Percentiles rank a stretch among this genome's conserved stretches.
These are phyloP conservation scores for Synanthedon andrenaeformis DNA, from an alignment of 2,888 invertebrate genomes.

Conservation along the genomic window DNA sequence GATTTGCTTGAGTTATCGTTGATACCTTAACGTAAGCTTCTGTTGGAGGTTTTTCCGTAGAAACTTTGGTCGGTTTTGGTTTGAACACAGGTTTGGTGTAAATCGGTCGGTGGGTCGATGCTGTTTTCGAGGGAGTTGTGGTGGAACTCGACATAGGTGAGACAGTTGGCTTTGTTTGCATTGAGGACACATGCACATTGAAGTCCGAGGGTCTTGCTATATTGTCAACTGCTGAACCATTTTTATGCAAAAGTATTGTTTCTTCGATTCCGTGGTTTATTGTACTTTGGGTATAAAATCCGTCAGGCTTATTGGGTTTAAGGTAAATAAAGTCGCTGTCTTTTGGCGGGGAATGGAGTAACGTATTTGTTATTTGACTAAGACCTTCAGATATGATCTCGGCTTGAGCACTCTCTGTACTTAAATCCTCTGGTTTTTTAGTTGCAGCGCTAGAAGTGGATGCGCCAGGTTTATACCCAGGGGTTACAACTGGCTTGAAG, in stretches of 20 bases:
- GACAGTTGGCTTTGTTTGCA: conserved; percentile 60
- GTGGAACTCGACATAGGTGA: conserved; percentile 37
- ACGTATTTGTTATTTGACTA: conserved; percentile 66
- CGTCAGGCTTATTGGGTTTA: conserved; percentile 38
- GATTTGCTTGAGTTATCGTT: conserved; percentile 61
- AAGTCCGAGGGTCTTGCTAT: conserved; percentile 64
- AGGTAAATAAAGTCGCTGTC: conserved; percentile 43
- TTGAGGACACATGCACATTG: conserved; percentile 54
- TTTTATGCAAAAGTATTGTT: conserved; percentile 70
- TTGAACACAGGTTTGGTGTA: conserved; percentile 66
- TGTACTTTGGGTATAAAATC: conserved; percentile 61
- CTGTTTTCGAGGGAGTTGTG: conserved; percentile 32
- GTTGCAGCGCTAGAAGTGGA: conserved; percentile 20
- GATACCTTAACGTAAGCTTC: conserved; percentile 71
- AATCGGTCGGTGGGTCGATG: conserved; percentile 52
- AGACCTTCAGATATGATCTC: conserved; percentile 71
- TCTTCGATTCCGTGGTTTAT: conserved; percentile 74
- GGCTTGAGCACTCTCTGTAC: conserved; percentile 41
- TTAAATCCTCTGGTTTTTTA: conserved; percentile 27
- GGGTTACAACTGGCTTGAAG: conserved; percentile 58
- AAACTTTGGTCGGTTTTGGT: conserved; percentile 51
- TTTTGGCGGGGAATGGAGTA: conserved; percentile 55
- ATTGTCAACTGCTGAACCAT: conserved; percentile 68
- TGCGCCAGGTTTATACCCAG: conserved; percentile 48
- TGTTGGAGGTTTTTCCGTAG: conserved; percentile 33